Percentiles rank a stretch among this genome's conserved stretches.
These are phyloP conservation scores for Montipora sp. DNA, from an alignment of 64 coral and sea anemone species.

Conservation along the genomic window DNA sequence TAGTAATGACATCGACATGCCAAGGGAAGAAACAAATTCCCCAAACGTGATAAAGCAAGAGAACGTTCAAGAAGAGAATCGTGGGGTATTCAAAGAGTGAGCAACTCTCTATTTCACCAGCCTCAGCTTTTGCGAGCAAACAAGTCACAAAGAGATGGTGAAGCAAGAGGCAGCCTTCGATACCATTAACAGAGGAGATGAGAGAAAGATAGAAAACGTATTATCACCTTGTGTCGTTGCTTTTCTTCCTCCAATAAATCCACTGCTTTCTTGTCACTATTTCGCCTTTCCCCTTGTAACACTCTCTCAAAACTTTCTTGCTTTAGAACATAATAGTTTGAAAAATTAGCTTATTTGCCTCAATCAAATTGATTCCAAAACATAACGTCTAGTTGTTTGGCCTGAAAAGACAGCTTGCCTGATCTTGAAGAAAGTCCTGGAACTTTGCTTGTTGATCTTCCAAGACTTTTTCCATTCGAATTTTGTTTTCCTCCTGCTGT, in stretches of 20 bases:
- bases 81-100: no score
- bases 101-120: no score
- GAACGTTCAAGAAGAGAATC: no score
- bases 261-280: slow-evolving; percentile 27
- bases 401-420: slow-evolving; percentile 29
- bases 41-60: no score
- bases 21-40: no score
- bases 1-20: background rate
- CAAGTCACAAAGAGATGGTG: no score
- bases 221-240: slow-evolving; percentile 30
- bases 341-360: background rate
- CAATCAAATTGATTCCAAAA: background rate
- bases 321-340: slow-evolving; percentile 10
- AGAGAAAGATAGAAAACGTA: background rate
- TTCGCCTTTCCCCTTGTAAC: slow-evolving; percentile 62
- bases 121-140: no score
- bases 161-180: no score
- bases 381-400: background rate
- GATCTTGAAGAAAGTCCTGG: slow-evolving; percentile 60
- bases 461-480: slow-evolving; percentile 56
- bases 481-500: slow-evolving; percentile 62
- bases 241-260: slow-evolving; percentile 64
- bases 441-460: slow-evolving; percentile 79
- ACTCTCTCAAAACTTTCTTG: slow-evolving; percentile 79
- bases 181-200: background rate